Evolutionary conservation across 2,888 invertebrate genomes (phyloP), one percentile per base, ranked within the genome.

Genomic region (Opisthograptis luteolata): DNA sequence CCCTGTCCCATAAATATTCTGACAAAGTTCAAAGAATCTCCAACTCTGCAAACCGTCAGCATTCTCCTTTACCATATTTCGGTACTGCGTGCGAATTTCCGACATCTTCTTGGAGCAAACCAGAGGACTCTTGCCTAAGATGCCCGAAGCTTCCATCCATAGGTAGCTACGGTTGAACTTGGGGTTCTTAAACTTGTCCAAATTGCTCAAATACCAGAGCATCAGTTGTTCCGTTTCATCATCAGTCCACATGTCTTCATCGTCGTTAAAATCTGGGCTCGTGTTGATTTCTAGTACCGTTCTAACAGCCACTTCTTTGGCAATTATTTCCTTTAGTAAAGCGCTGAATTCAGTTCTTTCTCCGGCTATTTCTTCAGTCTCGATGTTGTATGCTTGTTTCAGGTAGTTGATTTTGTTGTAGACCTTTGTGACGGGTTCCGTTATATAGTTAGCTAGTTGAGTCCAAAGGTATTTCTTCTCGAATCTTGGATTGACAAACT

Each of bases 1-100:
- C 0, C 88, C 89, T 0, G 87, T 88, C 0, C 89, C 89, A 62
- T 89, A 90, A 10, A 90, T 90, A 58, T 88, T 84, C 58, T 87
- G 87, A 43, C 89, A 90, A 5, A 89, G 69, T 14, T 75, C 79
- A 34, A 77, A 71, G 47, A 87, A 90, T 34, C 71, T 76, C 89
- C 89, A 90, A 9, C 55, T 61, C 0, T 63, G 64, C 43, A 87
- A 61, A 6, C 75, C 75, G 0, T 72, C 76, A 0, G 76, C 72
- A 39, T 63, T 76, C 40, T 84, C 81, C 10, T 76, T 79, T 0
- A 87, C 84, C 79, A 84, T 82, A 47, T 73, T 81, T 31, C 84
- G 76, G 27, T 90, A 89, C 40, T 81, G 74, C 0, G 81, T 81
- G 3, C 89, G 66, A 7, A 90, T 76, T 65, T 89, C 87, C 0